Percentiles rank a stretch among this genome's conserved stretches.
phyloP scores from a whole-genome alignment of 1,140 invertebrate genomes.

The Batillaria attramentaria region DNA sequence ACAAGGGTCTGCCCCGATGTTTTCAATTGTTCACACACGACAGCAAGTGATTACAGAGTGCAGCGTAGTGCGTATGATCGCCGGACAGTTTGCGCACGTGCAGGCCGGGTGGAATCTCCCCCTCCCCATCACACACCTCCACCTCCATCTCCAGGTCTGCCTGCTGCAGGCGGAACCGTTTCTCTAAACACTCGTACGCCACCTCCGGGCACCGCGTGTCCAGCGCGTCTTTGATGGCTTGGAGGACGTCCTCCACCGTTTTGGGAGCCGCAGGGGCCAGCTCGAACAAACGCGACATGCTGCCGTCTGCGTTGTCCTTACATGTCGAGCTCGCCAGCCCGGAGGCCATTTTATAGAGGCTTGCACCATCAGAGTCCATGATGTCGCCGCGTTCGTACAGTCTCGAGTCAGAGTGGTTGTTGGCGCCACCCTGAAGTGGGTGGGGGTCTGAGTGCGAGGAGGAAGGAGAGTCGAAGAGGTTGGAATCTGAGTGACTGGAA shows the following conservation, averaged over 20 bases:
- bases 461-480: slow-evolving; percentile 11
- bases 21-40: slow-evolving; percentile 79
- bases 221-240: slow-evolving; percentile 86
- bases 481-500: slow-evolving; percentile 3
- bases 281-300: slow-evolving; percentile 29
- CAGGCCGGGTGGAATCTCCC: slow-evolving; percentile 79
- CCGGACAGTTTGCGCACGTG: slow-evolving; percentile 93
- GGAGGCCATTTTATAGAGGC: too few species aligned
- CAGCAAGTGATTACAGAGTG: slow-evolving; percentile 91
- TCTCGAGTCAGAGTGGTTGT: neutral
- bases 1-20: neutral
- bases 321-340: neutral
- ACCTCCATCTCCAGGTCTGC: slow-evolving; percentile 90
- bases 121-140: slow-evolving; percentile 78
- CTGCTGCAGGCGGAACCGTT: slow-evolving; percentile 79
- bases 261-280: slow-evolving; percentile 53
- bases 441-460: neutral
- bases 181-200: slow-evolving; percentile 70
- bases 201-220: slow-evolving; percentile 81
- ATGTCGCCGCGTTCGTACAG: neutral
- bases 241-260: slow-evolving; percentile 79
- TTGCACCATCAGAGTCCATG: neutral
- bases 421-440: neutral
- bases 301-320: neutral
- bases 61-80: slow-evolving; percentile 90